Evolutionary conservation across 2,113 vertebrate genomes (phyloP).

Genomic region (Rana temporaria): DNA sequence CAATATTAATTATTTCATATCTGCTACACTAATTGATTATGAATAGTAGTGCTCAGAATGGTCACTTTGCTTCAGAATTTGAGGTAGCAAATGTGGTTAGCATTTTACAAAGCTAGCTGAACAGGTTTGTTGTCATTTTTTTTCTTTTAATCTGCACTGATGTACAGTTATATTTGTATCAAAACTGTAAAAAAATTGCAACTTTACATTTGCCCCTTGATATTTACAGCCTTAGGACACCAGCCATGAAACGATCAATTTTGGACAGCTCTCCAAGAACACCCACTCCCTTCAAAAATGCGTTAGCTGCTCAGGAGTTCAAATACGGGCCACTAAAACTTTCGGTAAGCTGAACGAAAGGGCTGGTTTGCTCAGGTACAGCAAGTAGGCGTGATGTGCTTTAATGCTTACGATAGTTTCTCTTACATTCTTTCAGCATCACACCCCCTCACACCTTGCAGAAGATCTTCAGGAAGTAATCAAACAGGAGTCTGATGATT

Average conservation of each 20-base stretch:
- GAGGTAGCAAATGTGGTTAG: neutral
- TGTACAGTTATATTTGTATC: no score
- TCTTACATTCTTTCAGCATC: slow-evolving; percentile 76
- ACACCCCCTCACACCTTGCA: slow-evolving; percentile 81
- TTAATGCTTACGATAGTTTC: neutral
- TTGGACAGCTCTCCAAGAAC: slow-evolving; percentile 91
- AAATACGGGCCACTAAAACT: slow-evolving; percentile 92
- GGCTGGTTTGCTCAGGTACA: neutral
- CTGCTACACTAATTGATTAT: no score
- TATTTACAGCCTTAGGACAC: slow-evolving; percentile 87
- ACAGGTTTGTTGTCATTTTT: neutral
- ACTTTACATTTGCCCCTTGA: slow-evolving; percentile 57
- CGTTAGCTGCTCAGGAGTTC: slow-evolving; percentile 88
- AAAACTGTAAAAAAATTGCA: neutral
- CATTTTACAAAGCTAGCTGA: no score
- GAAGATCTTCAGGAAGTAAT: slow-evolving; percentile 88
- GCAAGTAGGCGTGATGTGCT: neutral
- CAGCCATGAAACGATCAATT: slow-evolving; percentile 91
- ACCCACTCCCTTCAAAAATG: slow-evolving; percentile 92
- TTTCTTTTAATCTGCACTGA: neutral
- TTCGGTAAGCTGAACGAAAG: slow-evolving; percentile 79
- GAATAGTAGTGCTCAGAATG: no score
- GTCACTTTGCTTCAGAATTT: neutral
- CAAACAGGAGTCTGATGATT: slow-evolving; percentile 94
- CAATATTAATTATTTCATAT: no score